Base-by-base conservation (phyloP, 1,140 invertebrate species). In the Vanessa tameamea region DNA sequence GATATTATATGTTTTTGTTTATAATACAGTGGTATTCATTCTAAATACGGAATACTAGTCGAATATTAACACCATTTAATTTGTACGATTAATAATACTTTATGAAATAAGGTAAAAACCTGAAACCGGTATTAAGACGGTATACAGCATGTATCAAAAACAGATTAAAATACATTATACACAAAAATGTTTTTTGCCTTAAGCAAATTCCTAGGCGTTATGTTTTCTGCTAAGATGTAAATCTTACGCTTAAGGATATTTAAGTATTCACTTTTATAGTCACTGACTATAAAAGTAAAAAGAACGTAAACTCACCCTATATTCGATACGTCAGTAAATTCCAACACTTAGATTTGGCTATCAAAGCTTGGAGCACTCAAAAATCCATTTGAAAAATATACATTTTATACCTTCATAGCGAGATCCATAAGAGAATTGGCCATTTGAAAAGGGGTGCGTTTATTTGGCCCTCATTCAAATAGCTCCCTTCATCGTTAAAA, bases 361-460 rank as follows among this genome's bases (percentile, higher is more conserved):
- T 93, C 89, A 93, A 93, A 92, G 85, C 91, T 88, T 86, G 73
- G 79, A 81, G 91, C 86, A 92, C 92, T 93, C 91, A 93, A 93
- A 92, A 93, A 93, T 93, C 93, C 92, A 93, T 93, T 93, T 90
- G 86, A 92, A 92, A 92, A 91, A 90, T 90, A 88, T 83, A 81
- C 84, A 82, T 88, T 91, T 90, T 88, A 91, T 90, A 87, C 78
- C 71, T 79, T 79, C 59, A 57, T 73, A 66, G 69, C 76, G 64
- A 71, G 70, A 73, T 81, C 73, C 81, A 80, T 83, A 81, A 80
- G 72, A 82, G 81, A 79, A 86, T 86, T 83, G 81, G 77, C 73
- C 74, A 68, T 83, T 82, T 77, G 43, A 79, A 89, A 72, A 78
- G 85, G 37, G 82, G 84, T 82, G 78, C 75, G 78, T 84, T 87